Percentiles rank a stretch among this genome's conserved stretches.
Evolutionary conservation across 1,140 invertebrate species (phyloP).

Genomic region (Drosophila setifemur): DNA sequence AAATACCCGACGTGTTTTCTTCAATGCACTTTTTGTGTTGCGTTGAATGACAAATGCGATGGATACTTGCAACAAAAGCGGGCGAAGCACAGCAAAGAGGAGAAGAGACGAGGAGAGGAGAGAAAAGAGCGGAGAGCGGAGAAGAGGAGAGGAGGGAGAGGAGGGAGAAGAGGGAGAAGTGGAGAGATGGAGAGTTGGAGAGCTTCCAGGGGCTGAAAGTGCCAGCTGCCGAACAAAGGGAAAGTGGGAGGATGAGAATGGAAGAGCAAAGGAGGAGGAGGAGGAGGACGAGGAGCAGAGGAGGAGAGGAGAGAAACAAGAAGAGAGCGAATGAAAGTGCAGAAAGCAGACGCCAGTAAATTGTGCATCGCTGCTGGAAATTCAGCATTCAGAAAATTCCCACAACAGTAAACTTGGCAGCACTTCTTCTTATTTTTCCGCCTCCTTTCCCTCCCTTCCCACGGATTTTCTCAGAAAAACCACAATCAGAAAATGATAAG

Average conservation of each 20-base stretch:
- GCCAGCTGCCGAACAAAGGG: slow-evolving; percentile 4
- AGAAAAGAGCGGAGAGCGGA: neutral
- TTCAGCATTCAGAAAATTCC: no score
- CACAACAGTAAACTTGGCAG: slow-evolving; percentile 31
- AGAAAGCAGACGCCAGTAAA: slow-evolving; percentile 36
- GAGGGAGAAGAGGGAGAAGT: neutral
- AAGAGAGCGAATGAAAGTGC: slow-evolving; percentile 64
- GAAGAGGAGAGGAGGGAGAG: neutral
- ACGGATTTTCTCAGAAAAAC: slow-evolving; percentile 39
- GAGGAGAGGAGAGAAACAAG: no score
- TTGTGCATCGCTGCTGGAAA: neutral
- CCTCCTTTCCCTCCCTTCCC: slow-evolving; percentile 2
- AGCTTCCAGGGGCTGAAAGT: slow-evolving; percentile 14
- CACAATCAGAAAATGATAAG: slow-evolving; percentile 49
- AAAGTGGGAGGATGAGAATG: slow-evolving; percentile 9
- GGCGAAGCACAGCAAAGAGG: neutral
- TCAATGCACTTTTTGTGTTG: slow-evolving; percentile 21
- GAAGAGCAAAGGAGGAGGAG: neutral
- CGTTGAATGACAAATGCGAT: slow-evolving; percentile 14
- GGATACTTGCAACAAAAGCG: slow-evolving; percentile 18
- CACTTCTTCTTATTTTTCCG: neutral
- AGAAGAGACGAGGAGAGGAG: neutral
- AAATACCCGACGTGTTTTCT: neutral
- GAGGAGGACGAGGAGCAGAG: slow-evolving; percentile 1
- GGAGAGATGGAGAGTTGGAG: neutral